These are phyloP conservation scores for Lysandra coridon DNA, from an alignment of 2,888 invertebrate species.

Conservation along the genomic window DNA sequence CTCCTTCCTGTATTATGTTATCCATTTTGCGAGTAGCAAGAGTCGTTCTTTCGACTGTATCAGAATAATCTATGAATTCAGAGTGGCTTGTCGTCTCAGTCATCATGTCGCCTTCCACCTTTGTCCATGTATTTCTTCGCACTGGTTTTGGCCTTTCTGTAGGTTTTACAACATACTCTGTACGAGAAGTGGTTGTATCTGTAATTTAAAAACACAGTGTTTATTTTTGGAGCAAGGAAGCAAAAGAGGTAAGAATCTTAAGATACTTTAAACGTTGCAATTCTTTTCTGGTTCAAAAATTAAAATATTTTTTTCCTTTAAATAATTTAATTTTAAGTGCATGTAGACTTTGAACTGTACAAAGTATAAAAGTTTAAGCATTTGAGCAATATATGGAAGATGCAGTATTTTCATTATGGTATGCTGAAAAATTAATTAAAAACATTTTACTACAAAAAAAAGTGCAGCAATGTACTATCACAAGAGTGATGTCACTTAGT, in stretches of 20 bases:
- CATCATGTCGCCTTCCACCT: constrained; percentile 86
- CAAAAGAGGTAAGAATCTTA: not conserved
- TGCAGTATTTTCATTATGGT: no score
- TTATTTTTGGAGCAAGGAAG: not conserved
- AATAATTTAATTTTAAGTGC: no score
- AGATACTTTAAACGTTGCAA: not conserved
- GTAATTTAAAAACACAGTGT: constrained; percentile 47
- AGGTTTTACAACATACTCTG: constrained; percentile 85
- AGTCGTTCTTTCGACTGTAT: constrained; percentile 80
- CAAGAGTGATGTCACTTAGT: no score
- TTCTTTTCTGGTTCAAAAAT: not conserved
- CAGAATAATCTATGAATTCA: constrained; percentile 84
- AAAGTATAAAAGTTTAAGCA: no score
- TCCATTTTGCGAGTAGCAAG: constrained; percentile 81
- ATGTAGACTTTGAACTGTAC: no score
- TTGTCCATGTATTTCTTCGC: constrained; percentile 88
- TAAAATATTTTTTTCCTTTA: no score
- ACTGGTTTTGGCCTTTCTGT: constrained; percentile 83
- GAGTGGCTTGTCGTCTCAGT: constrained; percentile 85
- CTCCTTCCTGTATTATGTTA: constrained; percentile 85
- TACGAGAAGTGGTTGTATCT: constrained; percentile 86
- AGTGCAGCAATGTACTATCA: no score
- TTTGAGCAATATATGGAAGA: no score
- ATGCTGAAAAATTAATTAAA: no score
- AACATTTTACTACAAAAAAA: no score